phyloP scores from a whole-genome alignment of 2,888 invertebrate species.

The Napeogenes inachia region DNA sequence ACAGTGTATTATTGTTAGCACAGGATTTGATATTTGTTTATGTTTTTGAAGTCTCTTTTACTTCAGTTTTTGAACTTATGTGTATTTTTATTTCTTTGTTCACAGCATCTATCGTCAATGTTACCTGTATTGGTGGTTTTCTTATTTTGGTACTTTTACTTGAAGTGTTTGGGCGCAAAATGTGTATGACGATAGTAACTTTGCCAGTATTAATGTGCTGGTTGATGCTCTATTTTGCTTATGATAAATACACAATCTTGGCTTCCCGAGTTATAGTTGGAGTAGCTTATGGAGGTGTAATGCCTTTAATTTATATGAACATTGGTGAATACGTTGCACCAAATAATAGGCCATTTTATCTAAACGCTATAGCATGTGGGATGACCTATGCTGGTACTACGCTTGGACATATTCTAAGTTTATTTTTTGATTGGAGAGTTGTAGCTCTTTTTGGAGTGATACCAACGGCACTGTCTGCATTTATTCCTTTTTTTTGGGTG shows the following conservation, averaged over 20 bases:
- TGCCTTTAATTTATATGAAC: slow-evolving; percentile 18
- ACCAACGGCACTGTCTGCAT: slow-evolving; percentile 23
- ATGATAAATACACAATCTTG: slow-evolving; percentile 19
- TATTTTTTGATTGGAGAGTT: slow-evolving; percentile 30
- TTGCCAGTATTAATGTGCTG: slow-evolving; percentile 25
- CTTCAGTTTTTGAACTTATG: background rate
- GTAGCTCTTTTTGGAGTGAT: slow-evolving; percentile 31
- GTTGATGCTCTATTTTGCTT: slow-evolving; percentile 27
- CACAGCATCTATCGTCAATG: slow-evolving; percentile 29
- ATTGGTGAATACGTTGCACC: slow-evolving; percentile 25
- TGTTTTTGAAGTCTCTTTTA: too few relatives aligned
- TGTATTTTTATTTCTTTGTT: slow-evolving; percentile 12
- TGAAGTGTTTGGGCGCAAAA: slow-evolving; percentile 26
- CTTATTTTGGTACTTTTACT: slow-evolving; percentile 19
- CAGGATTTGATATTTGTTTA: background rate
- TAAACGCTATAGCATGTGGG: slow-evolving; percentile 24
- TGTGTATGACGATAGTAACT: slow-evolving; percentile 18
- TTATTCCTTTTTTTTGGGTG: slow-evolving; percentile 30
- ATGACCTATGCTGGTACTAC: slow-evolving; percentile 26
- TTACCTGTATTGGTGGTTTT: slow-evolving; percentile 24
- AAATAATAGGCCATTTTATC: slow-evolving; percentile 17
- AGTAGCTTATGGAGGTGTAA: slow-evolving; percentile 28
- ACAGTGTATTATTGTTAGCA: too few relatives aligned
- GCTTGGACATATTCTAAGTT: slow-evolving; percentile 29
- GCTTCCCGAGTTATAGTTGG: slow-evolving; percentile 28